Evolutionary conservation across 2,113 vertebrate genomes (phyloP).

Genomic region (Bolborhynchus lineola): DNA sequence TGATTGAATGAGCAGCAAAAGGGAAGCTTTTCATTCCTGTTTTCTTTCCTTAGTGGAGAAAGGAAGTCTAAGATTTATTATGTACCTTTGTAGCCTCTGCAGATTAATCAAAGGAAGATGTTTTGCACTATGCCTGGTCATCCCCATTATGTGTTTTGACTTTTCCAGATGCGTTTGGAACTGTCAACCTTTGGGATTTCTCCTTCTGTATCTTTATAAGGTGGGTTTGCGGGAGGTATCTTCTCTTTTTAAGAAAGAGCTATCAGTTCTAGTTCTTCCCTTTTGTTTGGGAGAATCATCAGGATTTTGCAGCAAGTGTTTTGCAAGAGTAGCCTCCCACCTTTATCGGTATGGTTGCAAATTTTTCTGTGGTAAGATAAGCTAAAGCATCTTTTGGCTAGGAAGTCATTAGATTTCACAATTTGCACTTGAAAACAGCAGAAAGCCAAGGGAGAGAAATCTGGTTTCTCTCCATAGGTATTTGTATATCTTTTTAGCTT

Average conservation of each 20-base stretch:
- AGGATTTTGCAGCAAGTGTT: neutral
- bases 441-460: neutral
- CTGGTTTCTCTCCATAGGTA: neutral
- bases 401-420: neutral
- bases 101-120: constrained; percentile 31
- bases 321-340: neutral
- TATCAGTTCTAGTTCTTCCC: neutral
- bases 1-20: constrained; percentile 8
- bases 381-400: neutral
- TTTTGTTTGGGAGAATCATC: neutral
- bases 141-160: constrained; percentile 48
- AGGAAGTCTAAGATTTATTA: constrained; percentile 23
- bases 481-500: neutral
- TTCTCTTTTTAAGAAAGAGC: neutral
- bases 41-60: neutral
- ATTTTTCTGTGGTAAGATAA: neutral
- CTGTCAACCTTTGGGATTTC: constrained; percentile 66
- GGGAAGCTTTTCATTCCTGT: constrained; percentile 32
- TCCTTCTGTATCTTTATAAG: constrained; percentile 64
- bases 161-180: constrained; percentile 59
- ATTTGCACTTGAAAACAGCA: neutral
- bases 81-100: constrained; percentile 39
- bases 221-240: constrained; percentile 52
- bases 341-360: neutral
- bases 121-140: constrained; percentile 22